phyloP scores from a whole-genome alignment of 2,888 invertebrate genomes.

The Netelia melanura region DNA sequence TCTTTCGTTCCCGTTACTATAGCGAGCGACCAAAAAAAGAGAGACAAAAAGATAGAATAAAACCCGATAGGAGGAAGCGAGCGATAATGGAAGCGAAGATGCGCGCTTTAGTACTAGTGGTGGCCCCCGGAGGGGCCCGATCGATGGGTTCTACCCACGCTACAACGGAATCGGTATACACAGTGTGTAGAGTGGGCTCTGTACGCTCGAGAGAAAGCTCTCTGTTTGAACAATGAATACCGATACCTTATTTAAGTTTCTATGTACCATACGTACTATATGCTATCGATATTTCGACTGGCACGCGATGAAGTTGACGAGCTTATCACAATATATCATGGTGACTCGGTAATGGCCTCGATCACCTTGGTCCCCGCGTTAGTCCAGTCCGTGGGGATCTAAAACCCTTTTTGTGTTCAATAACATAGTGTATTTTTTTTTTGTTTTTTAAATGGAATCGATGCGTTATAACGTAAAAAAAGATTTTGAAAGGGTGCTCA shows the following conservation, averaged over 20 bases:
- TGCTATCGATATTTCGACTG: background rate
- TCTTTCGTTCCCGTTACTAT: constrained; percentile 35
- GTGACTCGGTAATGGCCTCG: constrained; percentile 3
- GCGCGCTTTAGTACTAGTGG: constrained; percentile 43
- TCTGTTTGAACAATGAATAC: constrained; percentile 60
- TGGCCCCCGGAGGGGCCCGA: constrained; percentile 47
- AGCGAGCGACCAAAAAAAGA: constrained; percentile 17
- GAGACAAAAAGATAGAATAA: constrained; percentile 34
- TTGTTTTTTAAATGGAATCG: no score
- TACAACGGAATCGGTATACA: constrained; percentile 20
- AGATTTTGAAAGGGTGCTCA: no score
- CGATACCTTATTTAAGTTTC: constrained; percentile 52
- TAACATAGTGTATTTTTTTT: no score
- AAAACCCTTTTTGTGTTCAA: background rate
- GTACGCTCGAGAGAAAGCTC: constrained; percentile 43
- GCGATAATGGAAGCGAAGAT: constrained; percentile 63
- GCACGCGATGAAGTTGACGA: constrained; percentile 28
- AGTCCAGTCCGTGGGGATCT: background rate
- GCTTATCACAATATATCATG: constrained; percentile 9
- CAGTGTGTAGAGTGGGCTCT: constrained; percentile 28
- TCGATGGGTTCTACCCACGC: constrained; percentile 37
- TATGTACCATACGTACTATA: constrained; percentile 11
- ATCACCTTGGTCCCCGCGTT: background rate
- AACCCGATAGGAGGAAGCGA: constrained; percentile 48
- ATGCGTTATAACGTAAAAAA: no score